These are phyloP conservation scores for Cydia fagiglandana DNA, from an alignment of 1,140 invertebrate species.

Conservation along the genomic window DNA sequence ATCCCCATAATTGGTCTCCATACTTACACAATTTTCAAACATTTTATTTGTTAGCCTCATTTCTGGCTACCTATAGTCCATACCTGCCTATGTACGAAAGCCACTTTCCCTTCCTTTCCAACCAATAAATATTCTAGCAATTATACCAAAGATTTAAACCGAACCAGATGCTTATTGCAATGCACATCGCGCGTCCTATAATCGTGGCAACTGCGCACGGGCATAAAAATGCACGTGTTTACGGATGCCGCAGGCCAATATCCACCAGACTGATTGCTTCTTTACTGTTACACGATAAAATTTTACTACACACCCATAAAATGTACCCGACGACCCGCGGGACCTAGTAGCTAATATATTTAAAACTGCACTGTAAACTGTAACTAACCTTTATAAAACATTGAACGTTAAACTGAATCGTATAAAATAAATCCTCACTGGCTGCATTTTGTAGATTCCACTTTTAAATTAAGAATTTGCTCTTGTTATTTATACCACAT, in stretches of 20 bases:
- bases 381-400: constrained; percentile 67
- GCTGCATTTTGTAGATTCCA: constrained; percentile 20
- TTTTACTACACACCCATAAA: constrained; percentile 76
- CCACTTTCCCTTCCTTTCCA: too few species aligned
- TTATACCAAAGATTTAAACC: neutral
- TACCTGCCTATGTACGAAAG: too few species aligned
- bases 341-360: constrained; percentile 74
- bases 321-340: constrained; percentile 71
- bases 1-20: too few species aligned
- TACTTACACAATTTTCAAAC: too few species aligned
- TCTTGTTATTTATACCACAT: neutral
- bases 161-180: neutral
- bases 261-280: constrained; percentile 76
- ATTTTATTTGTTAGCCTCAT: too few species aligned
- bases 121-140: neutral
- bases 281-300: constrained; percentile 78
- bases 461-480: constrained; percentile 10
- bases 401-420: constrained; percentile 54
- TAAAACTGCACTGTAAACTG: constrained; percentile 72
- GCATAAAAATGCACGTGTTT: constrained; percentile 76
- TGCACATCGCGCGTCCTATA: constrained; percentile 39
- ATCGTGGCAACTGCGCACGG: constrained; percentile 56
- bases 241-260: constrained; percentile 73
- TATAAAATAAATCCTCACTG: constrained; percentile 37
- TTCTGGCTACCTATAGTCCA: too few species aligned